Evolutionary conservation across 2,113 vertebrate genomes (phyloP).

Genomic region (Perognathus longimembris): DNA sequence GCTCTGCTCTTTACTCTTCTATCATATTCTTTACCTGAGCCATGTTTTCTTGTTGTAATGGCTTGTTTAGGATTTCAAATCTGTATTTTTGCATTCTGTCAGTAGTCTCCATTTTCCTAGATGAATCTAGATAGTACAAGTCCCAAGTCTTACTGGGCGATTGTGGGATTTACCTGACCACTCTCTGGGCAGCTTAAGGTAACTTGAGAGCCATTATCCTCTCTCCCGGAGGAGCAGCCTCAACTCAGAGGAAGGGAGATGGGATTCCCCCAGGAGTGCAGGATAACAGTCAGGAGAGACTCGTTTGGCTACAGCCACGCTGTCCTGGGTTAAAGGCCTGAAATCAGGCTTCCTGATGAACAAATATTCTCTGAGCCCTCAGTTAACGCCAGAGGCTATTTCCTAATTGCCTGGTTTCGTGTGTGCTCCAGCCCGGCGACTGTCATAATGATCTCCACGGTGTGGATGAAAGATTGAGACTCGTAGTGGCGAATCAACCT

Average conservation of each 20-base stretch:
- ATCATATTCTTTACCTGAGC: not conserved
- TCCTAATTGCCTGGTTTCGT: not conserved
- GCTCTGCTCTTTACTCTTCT: not conserved
- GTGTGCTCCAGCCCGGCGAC: not conserved
- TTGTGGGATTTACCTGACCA: not conserved
- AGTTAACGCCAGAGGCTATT: not conserved
- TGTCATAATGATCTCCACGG: not conserved
- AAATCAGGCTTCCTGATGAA: not conserved
- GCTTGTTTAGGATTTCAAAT: not conserved
- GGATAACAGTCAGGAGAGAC: not conserved
- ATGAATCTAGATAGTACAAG: not conserved
- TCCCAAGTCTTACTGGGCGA: not conserved
- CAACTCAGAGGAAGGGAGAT: not conserved
- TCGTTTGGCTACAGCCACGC: not conserved
- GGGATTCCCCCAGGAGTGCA: accelerated
- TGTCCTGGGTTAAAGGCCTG: not conserved
- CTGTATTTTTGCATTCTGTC: not conserved
- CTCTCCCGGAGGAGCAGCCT: not conserved
- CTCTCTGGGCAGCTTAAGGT: not conserved
- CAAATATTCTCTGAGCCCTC: not conserved
- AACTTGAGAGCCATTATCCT: not conserved
- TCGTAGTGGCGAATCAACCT: not conserved
- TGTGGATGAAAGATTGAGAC: not conserved
- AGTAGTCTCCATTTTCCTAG: not conserved
- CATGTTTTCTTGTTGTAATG: not conserved